These are phyloP conservation scores for Phthorimaea operculella DNA, from an alignment of 1,140 invertebrate species.

Conservation along the genomic window DNA sequence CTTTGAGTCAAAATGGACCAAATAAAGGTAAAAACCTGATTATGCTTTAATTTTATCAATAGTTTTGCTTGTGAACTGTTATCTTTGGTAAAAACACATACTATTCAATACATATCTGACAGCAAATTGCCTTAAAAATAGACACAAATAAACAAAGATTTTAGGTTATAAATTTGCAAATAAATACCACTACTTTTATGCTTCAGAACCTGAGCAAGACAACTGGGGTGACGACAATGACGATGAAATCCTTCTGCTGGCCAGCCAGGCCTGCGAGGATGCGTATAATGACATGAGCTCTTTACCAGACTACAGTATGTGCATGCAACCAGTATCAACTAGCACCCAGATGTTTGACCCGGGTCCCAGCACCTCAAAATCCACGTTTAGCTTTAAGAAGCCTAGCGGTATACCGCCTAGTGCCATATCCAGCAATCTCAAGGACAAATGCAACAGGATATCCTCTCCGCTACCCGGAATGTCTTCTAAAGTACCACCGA, in stretches of 20 bases:
- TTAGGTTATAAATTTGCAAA: no score
- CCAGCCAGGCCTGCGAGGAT: constrained; percentile 60
- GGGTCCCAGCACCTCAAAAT: constrained; percentile 36
- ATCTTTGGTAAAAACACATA: not conserved
- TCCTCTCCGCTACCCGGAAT: constrained; percentile 49
- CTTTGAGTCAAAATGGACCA: constrained; percentile 47
- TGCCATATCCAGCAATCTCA: constrained; percentile 34
- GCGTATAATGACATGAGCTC: constrained; percentile 27
- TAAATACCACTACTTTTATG: not conserved
- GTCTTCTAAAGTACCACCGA: constrained; percentile 22
- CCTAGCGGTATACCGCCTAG: constrained; percentile 24
- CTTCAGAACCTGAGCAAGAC: constrained; percentile 27
- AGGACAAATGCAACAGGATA: constrained; percentile 41
- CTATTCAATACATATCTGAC: no score
- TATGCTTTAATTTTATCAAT: not conserved
- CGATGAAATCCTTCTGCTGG: constrained; percentile 56
- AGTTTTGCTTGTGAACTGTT: not conserved
- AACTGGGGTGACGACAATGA: constrained; percentile 58
- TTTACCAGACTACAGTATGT: constrained; percentile 46
- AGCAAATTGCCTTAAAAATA: no score
- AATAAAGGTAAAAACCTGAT: constrained; percentile 29
- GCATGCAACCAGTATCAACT: constrained; percentile 44
- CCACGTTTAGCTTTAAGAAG: constrained; percentile 41
- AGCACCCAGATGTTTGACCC: constrained; percentile 37
- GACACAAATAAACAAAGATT: no score